A percentile compares a stretch with the other conserved stretches of the same genome.
Evolutionary conservation across 2,888 invertebrate species (phyloP).

Genomic region (Xanthorhoe designata): DNA sequence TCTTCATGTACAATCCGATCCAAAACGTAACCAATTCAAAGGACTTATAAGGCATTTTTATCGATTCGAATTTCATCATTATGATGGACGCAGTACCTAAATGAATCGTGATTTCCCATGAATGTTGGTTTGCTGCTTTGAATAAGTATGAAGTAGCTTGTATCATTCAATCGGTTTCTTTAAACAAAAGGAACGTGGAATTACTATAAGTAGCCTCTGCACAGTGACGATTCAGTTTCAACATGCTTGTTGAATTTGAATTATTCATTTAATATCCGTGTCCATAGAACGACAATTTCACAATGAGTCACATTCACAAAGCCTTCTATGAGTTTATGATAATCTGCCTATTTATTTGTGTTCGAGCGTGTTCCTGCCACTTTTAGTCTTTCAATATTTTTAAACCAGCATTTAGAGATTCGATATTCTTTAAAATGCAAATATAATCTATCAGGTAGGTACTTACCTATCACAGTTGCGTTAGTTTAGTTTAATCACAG

Average conservation of each 20-base stretch:
- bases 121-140: slow-evolving; percentile 25
- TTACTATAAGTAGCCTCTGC: slow-evolving; percentile 5
- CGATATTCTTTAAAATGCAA: background rate
- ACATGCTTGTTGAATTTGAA: slow-evolving; percentile 17
- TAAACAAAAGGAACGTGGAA: slow-evolving; percentile 24
- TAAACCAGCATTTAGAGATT: background rate
- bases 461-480: no score
- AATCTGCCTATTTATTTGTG: slow-evolving; percentile 5
- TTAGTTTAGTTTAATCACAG: no score
- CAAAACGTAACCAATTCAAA: slow-evolving; percentile 1
- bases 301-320: slow-evolving; percentile 13
- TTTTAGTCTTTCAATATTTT: background rate
- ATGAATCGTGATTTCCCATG: slow-evolving; percentile 28
- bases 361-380: background rate
- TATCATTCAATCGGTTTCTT: slow-evolving; percentile 21
- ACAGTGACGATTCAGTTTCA: slow-evolving; percentile 14
- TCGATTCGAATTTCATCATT: slow-evolving; percentile 30
- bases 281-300: slow-evolving; percentile 15
- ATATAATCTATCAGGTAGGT: background rate
- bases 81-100: slow-evolving; percentile 22
- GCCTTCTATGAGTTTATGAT: slow-evolving; percentile 3
- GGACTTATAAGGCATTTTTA: background rate
- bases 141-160: slow-evolving; percentile 26
- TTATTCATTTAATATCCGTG: slow-evolving; percentile 18
- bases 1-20: background rate